Conservation (phyloP, 2,888 invertebrate species). For the Nasonovia ribisnigri region DNA sequence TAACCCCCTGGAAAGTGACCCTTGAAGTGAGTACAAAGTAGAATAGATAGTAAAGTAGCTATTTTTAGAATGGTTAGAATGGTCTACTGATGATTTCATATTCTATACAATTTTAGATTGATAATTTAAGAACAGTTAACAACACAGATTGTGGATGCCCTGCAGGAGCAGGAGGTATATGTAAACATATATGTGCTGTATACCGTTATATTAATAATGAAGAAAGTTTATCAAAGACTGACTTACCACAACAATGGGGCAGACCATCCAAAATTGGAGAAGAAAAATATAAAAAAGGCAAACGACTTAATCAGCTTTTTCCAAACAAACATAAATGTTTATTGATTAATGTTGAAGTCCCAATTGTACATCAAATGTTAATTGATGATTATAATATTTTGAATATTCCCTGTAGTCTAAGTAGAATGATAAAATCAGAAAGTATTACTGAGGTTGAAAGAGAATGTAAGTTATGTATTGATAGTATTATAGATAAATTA, state of each 20-base stretch:
- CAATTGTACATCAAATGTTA: background rate
- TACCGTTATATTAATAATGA: background rate
- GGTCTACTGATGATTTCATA: background rate
- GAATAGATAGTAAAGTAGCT: background rate
- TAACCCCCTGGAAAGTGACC: background rate
- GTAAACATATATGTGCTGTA: background rate
- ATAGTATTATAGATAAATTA: conserved; percentile 7
- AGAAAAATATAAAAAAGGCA: background rate
- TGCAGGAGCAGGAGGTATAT: background rate
- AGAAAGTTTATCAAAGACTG: background rate
- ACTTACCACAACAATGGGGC: too few relatives aligned
- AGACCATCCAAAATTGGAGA: too few relatives aligned
- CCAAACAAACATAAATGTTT: background rate
- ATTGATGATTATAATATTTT: background rate
- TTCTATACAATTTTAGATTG: background rate
- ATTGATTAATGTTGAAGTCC: background rate
- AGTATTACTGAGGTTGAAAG: conserved; percentile 8
- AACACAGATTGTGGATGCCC: background rate
- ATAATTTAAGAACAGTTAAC: background rate
- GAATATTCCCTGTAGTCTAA: conserved; percentile 2
- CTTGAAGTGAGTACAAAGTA: background rate
- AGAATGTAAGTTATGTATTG: conserved; percentile 12
- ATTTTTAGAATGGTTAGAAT: background rate
- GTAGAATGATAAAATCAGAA: background rate
- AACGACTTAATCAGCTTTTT: background rate